These are phyloP conservation scores for Oriolus oriolus DNA, from an alignment of 2,113 vertebrate species.

Conservation along the genomic window DNA sequence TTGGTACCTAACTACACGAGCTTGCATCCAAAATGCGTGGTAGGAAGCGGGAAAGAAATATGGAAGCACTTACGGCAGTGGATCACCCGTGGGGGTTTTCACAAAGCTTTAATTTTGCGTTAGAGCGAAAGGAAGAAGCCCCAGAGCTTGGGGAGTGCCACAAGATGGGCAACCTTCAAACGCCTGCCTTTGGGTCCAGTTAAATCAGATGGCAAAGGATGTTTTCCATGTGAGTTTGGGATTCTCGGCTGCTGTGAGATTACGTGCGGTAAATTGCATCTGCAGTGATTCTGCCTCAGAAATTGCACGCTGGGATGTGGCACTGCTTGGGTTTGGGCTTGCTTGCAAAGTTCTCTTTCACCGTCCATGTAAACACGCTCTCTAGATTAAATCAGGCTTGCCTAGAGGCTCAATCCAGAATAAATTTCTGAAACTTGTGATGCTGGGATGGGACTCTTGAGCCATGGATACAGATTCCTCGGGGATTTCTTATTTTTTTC, in stretches of 20 bases:
- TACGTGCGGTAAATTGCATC: neutral
- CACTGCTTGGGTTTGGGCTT: neutral
- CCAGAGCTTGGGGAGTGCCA: neutral
- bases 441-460: neutral
- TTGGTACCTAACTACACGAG: neutral
- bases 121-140: neutral
- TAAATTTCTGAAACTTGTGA: neutral
- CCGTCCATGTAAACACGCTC: neutral
- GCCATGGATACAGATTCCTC: neutral
- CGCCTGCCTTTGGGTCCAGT: fast-evolving
- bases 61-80: neutral
- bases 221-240: neutral
- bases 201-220: neutral
- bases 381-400: neutral
- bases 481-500: neutral
- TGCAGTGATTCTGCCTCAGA: neutral
- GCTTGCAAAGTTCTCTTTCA: neutral
- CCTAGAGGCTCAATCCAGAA: neutral
- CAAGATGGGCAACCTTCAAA: neutral
- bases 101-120: neutral
- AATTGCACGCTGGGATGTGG: neutral
- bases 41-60: neutral
- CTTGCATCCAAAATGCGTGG: neutral
- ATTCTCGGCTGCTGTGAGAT: neutral
- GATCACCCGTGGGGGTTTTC: neutral